Base-by-base conservation (phyloP, 2,888 invertebrate genomes). In the Dicycla oo region DNA sequence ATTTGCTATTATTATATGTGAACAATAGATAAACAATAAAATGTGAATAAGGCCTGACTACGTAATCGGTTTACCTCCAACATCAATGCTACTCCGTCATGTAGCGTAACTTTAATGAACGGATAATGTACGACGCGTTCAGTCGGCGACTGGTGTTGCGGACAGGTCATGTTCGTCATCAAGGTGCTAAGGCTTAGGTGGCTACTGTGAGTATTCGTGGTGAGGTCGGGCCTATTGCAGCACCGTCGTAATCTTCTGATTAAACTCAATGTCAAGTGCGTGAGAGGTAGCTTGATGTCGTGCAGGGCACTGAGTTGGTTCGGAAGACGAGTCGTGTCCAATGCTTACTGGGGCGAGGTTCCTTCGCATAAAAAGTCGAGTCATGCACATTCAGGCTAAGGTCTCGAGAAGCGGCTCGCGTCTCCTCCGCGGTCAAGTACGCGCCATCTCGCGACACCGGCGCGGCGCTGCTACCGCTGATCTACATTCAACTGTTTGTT, bases 361-460 rank as follows among this genome's bases (percentile, higher is more conserved):
- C 86, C 81, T 86, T 84, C 80, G 78, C 82, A 89, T 90, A 91
- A 92, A 92, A 91, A 92, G 88, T 88, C 88, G 80, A 91, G 91
- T 92, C 91, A 91, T 91, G 93, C 92, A 91, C 92, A 93, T 92
- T 89, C 88, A 93, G 93, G 93, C 91, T 93, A 94, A 94, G 94
- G 94, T 90, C 89, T 90, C 67, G 67, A 69, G 68, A 75, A 76
- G 45, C 80, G 75, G 75, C 74, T 81, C 72, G 82, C 78, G 78
- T 75, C 80, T 77, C 80, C 78, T 71, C 83, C 70, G 80, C 87
- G 88, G 88, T 88, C 90, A 88, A 88, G 87, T 80, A 83, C 87
- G 76, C 80, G 75, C 74, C 78, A 83, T 82, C 84, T 88, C 79
- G 78, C 67, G 69, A 58, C 69, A 43, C 61, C 56, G 47, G 68